A percentile compares a stretch with the other conserved stretches of the same genome.
These are phyloP conservation scores for Chaetodon auriga DNA, from an alignment of 2,113 vertebrate species.

Conservation along the genomic window DNA sequence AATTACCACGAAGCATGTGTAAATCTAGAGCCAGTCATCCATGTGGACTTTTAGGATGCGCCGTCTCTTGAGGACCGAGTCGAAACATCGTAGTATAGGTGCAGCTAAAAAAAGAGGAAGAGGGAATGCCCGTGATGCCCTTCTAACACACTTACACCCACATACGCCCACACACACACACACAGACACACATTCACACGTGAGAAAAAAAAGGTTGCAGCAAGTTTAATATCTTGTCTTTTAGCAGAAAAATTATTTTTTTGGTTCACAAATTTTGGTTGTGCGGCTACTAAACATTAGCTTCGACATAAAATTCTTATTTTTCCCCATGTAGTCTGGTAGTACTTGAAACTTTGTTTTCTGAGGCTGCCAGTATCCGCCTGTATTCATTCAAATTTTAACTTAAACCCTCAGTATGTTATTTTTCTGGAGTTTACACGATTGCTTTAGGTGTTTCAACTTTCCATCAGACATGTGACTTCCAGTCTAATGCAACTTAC, in stretches of 20 bases:
- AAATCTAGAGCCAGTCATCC: conserved; percentile 57
- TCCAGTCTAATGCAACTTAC: conserved; percentile 82
- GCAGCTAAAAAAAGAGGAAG: conserved; percentile 63
- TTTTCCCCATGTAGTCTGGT: neutral
- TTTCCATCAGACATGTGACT: conserved; percentile 85
- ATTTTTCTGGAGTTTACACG: conserved; percentile 75
- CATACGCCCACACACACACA: neutral
- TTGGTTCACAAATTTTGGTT: too few species aligned
- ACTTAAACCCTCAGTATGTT: conserved; percentile 9
- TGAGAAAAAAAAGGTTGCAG: neutral
- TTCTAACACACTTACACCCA: neutral
- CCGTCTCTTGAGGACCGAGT: conserved; percentile 63
- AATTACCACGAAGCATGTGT: conserved; percentile 61
- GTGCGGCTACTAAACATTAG: neutral
- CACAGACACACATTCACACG: neutral
- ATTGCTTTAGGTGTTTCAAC: conserved; percentile 58
- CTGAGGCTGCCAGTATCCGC: neutral
- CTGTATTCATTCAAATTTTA: neutral
- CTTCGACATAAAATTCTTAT: neutral
- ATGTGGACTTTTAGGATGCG: conserved; percentile 63
- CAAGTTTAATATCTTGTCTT: neutral
- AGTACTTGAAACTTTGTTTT: too few species aligned
- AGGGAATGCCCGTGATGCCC: conserved; percentile 6
- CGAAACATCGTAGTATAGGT: conserved; percentile 48
- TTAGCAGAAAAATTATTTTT: neutral